Percentiles rank a stretch among this genome's conserved stretches.
phyloP scores from a whole-genome alignment of 2,113 vertebrate species.

The Pseudopipra pipra region DNA sequence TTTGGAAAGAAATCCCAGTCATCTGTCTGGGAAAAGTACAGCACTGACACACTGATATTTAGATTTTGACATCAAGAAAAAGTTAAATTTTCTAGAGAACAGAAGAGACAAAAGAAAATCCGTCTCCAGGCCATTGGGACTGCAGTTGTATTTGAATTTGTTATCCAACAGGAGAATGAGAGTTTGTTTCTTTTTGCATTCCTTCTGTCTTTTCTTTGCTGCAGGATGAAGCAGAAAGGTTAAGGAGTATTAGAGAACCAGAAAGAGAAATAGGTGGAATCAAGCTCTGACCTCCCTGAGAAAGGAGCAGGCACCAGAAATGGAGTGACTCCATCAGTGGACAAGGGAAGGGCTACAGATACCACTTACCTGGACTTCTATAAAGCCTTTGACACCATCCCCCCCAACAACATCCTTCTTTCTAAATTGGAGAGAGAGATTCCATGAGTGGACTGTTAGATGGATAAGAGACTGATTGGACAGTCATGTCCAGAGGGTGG shows the following conservation, averaged over 20 bases:
- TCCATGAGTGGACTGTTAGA: neutral
- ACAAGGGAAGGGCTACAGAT: neutral
- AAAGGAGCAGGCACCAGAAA: neutral
- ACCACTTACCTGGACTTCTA: neutral
- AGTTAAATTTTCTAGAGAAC: neutral
- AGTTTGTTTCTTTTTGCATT: neutral
- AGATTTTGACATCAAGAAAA: neutral
- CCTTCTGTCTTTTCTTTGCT: neutral
- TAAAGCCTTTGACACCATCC: neutral
- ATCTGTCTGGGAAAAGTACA: neutral
- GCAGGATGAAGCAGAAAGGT: neutral
- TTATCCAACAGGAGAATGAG: neutral
- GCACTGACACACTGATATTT: neutral
- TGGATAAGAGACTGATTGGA: neutral
- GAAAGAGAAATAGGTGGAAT: neutral
- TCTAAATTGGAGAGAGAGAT: neutral
- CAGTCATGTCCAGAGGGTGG: neutral
- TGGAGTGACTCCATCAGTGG: neutral
- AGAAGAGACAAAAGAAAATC: neutral
- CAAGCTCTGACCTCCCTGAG: neutral
- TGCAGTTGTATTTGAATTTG: neutral
- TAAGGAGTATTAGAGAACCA: neutral
- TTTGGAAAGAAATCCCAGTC: neutral
- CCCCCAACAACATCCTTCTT: neutral
- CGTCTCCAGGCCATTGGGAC: neutral